Evolutionary conservation across 2,113 vertebrate genomes (phyloP).

Genomic region (Sarotherodon lohbergeri): DNA sequence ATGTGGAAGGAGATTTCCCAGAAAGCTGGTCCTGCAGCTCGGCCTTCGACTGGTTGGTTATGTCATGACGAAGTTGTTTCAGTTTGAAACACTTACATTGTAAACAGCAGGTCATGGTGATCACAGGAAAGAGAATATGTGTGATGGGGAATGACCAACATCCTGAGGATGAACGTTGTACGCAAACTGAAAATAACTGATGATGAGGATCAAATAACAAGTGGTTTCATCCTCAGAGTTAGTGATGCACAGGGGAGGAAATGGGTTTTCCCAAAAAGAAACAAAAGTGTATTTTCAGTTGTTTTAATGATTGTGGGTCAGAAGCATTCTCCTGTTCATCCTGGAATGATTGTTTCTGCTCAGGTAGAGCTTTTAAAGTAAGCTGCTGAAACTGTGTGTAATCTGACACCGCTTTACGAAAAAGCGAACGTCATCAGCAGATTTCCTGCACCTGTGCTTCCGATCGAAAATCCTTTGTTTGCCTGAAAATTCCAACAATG

Average conservation of each 20-base stretch:
- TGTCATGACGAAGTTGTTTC: neutral
- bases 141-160: neutral
- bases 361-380: neutral
- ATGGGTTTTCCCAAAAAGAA: neutral
- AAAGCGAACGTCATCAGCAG: neutral
- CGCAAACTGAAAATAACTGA: neutral
- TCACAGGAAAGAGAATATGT: neutral
- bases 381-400: neutral
- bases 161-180: neutral
- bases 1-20: slow-evolving; percentile 79
- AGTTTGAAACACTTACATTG: neutral
- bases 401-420: neutral
- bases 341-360: neutral
- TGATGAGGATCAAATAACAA: neutral
- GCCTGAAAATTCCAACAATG: neutral
- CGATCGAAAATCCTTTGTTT: neutral
- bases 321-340: neutral
- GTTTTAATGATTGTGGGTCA: neutral
- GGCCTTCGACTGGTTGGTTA: slow-evolving; percentile 86
- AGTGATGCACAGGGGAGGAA: neutral
- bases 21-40: slow-evolving; percentile 88
- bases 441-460: neutral
- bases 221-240: neutral
- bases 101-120: neutral
- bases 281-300: neutral